These are phyloP conservation scores for Tetrao urogallus DNA, from an alignment of 2,113 vertebrate genomes.

Conservation along the genomic window DNA sequence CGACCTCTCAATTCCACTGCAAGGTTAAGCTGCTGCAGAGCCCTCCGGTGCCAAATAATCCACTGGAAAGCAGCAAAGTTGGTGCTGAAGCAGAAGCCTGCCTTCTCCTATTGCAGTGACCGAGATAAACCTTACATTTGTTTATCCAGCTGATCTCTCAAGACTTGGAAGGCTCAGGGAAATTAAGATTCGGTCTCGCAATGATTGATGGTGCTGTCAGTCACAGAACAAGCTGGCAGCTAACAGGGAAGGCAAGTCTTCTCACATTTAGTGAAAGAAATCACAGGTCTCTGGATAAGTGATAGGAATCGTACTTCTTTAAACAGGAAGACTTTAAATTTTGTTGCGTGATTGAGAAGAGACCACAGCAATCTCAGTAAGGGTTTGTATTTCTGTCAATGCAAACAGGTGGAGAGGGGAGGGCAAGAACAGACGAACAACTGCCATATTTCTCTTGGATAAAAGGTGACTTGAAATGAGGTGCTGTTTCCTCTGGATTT, in stretches of 20 bases:
- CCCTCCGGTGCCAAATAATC: neutral
- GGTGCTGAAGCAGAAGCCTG: neutral
- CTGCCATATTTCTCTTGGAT: neutral
- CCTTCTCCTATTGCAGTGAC: neutral
- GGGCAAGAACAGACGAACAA: neutral
- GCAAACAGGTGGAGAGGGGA: neutral
- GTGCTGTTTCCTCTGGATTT: neutral
- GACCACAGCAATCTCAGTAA: neutral
- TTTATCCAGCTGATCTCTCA: neutral
- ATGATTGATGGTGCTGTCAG: slow-evolving; percentile 25
- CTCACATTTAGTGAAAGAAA: neutral
- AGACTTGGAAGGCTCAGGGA: neutral
- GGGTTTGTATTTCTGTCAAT: neutral
- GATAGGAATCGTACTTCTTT: neutral
- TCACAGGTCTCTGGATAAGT: neutral
- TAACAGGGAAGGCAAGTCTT: neutral
- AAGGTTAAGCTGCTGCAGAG: neutral
- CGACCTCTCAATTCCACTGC: neutral
- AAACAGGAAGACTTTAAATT: neutral
- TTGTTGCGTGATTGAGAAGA: neutral
- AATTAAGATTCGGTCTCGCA: neutral
- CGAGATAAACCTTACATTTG: neutral
- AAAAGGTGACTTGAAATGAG: neutral
- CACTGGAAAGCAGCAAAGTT: neutral
- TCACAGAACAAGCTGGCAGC: neutral